Evolutionary conservation across 1,140 invertebrate species (phyloP).

Genomic region (Cyclargus thomasi): DNA sequence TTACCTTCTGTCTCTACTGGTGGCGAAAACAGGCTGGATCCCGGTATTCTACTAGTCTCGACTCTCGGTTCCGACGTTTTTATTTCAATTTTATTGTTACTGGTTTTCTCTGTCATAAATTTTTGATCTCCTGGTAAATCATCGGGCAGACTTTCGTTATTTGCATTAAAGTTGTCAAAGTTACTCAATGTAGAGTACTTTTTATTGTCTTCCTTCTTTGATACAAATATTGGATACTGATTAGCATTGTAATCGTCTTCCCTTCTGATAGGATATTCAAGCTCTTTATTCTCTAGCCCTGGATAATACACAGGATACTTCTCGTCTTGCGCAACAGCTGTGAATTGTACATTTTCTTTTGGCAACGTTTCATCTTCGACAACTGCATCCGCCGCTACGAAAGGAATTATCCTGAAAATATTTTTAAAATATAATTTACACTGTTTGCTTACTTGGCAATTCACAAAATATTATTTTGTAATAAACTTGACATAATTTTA

Average conservation of each 20-base stretch:
- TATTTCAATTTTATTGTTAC: conserved; percentile 36
- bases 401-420: conserved; percentile 84
- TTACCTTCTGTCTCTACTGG: conserved; percentile 82
- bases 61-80: conserved; percentile 31
- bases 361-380: conserved; percentile 54
- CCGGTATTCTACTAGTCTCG: conserved; percentile 40
- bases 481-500: no score
- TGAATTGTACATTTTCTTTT: conserved; percentile 52
- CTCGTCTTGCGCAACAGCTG: conserved; percentile 54
- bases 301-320: conserved; percentile 66
- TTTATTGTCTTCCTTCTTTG: conserved; percentile 42
- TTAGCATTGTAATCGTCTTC: conserved; percentile 50
- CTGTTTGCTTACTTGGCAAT: no score
- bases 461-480: no score
- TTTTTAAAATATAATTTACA: no score
- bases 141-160: conserved; percentile 32
- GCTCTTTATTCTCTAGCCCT: conserved; percentile 38
- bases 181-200: conserved; percentile 40
- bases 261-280: conserved; percentile 39
- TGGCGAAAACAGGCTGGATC: conserved; percentile 76
- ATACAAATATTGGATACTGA: conserved; percentile 54
- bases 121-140: conserved; percentile 36
- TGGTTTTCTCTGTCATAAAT: conserved; percentile 39
- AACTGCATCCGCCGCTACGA: conserved; percentile 86
- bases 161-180: conserved; percentile 29